Evolutionary conservation across 35 echinoderm and acorn worm species (phyloP), one percentile per base, ranked within the genome.

Genomic region (Eucidaris tribuloides): DNA sequence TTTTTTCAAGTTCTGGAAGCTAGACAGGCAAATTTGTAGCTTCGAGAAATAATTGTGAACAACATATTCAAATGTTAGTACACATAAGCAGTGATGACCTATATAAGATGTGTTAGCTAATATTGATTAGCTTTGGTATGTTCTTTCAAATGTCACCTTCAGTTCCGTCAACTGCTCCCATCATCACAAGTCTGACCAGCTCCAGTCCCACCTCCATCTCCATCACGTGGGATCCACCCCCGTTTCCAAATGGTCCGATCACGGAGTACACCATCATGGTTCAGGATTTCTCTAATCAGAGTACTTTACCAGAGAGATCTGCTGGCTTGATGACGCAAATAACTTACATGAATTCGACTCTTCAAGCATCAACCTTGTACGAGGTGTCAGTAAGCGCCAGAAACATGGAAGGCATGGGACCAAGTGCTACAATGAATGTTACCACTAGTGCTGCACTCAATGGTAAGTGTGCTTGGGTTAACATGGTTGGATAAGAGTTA

Each of bases 141-240:
- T 71, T 50, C n/a, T 59, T 58, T 83, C 23, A 22, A 39, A 62
- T 79, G 25, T 36, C 11, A 49, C 43, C 76, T 31, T 41, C 65
- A 96, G 92, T 59, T 9, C 92, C 92, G 1, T 59, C 63, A 5
- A 79, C 72, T 44, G 82, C 83, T 30, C 92, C 92, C 7, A 79
- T 79, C 27, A 91, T 96, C 39, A 87, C 92, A 39, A 86, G 70
- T 36, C 88, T 96, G 28, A 45, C 80, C 27, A 90, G 87, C 41
- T 78, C 77, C 32, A 90, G 87, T 65, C 65, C 87, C 2, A 56
- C 87, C 18, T 87, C 92, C 38, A 83, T 96, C 20, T 65, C 64
- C 15, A 65, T 96, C 20, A 42, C 82, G 25, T 95, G 92, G 92
- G 41, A 83, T 33, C 58, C 27, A 14, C 81, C 87, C 13, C 25